phyloP scores from a whole-genome alignment of 1,140 invertebrate species.

The Sminthurides bifidus region DNA sequence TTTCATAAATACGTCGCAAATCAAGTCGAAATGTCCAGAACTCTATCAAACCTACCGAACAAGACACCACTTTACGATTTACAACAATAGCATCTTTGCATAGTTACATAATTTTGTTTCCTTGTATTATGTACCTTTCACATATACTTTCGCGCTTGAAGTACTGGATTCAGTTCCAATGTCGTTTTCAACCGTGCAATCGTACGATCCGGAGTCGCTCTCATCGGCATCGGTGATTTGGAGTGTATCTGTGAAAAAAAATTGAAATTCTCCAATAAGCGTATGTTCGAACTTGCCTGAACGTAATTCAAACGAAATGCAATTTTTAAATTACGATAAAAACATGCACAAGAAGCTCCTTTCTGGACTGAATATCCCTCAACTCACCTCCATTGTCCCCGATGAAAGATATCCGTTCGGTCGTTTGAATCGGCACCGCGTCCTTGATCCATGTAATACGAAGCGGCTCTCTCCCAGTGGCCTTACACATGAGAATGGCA shows the following conservation, averaged over 20 bases:
- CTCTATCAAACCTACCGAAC: neutral
- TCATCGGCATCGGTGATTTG: conserved; percentile 82
- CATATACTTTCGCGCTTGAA: conserved; percentile 73
- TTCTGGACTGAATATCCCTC: neutral
- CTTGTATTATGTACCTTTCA: no score
- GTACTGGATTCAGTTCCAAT: conserved; percentile 80
- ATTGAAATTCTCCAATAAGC: neutral
- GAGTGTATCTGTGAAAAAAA: conserved; percentile 56
- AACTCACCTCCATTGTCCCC: conserved; percentile 30
- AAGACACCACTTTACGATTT: conserved; percentile 36
- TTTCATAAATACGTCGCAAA: neutral
- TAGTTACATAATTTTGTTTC: no score
- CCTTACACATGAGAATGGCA: conserved; percentile 73
- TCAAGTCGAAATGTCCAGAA: neutral
- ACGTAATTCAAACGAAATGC: neutral
- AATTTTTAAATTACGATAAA: neutral
- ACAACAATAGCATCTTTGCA: no score
- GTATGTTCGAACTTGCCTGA: neutral
- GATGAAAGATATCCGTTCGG: conserved; percentile 26
- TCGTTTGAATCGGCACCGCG: conserved; percentile 56
- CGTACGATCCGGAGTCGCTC: conserved; percentile 81
- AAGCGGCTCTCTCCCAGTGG: conserved; percentile 69
- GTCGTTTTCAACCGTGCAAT: conserved; percentile 82
- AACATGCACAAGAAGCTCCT: neutral
- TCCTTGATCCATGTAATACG: conserved; percentile 86